Base-by-base conservation (phyloP, 2,888 invertebrate genomes). In the Zootermopsis nevadensis region DNA sequence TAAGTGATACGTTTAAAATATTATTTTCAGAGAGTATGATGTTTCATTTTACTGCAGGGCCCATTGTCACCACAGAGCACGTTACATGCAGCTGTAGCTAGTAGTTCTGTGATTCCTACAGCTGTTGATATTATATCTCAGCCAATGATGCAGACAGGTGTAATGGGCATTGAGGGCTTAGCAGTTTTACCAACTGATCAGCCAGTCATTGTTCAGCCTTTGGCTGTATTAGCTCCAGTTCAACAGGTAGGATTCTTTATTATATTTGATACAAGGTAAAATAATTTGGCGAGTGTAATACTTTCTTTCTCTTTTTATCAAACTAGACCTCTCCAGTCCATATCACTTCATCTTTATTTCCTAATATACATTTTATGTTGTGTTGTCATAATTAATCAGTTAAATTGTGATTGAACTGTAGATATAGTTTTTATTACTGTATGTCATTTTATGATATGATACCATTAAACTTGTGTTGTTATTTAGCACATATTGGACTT, bases 41-140 rank as follows among this genome's bases (percentile, higher is more conserved):
- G 27, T 60, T 60, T 60, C 60, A 27, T n/a, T 60, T 27, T 60
- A 60, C 27, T 60, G 7, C 85, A 90, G 89, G 89, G 89, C 31
- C 88, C 90, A 8, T 85, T 90, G 55, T 90, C 90, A 80, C 90
- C 90, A 48, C 90, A 90, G 86, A 88, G 89, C 81, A 89, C 90
- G 6, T 86, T 89, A 53, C 89, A 89, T 83, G 83, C 85, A 38
- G 72, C 77, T n/a, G 76, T 82, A 15, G 72, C 83, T 4, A 22
- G 66, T 10, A n/a, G 80, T 31, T 48, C 82, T 38, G 33, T 66
- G 19, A 48, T 82, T 22, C 82, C 85, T 22, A 84, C 85, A 38
- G 84, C 85, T 22, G 76, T 85, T 10, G 86, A 85, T 53, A 87
- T 86, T 48, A 79, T 86, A 2, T 24, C 27, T 86, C 86, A 60